Base-by-base conservation (phyloP, 2,797 vertebrate species). In the Acanthurus tractus region DNA sequence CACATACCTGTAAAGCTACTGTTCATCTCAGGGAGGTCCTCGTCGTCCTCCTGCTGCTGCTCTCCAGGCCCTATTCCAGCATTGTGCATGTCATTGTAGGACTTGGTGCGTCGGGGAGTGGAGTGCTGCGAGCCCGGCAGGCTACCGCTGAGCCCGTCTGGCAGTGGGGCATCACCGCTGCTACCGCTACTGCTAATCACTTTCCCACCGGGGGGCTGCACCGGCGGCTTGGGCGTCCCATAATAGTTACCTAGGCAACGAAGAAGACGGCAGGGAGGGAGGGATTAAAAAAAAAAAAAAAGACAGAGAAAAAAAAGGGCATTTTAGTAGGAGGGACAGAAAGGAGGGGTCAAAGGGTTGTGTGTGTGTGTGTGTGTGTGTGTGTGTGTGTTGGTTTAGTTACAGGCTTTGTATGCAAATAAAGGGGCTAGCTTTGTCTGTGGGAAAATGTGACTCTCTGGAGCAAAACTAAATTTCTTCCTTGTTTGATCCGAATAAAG, bases 51-150 rank as follows among this genome's bases (percentile, higher is more conserved):
- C 92, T 96, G 97, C 89, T 96, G 97, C 89, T 96, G 96, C 90
- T 98, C 97, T 42, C 95, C 87, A 68, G 96, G 95, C 93, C 93
- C 98, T 99, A 99, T 95, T 96, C 96, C 97, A 96, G 98, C 98
- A 98, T 99, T 97, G 96, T 98, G 97, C 98, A 99, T 99, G 94
- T 99, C 98, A 99, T 99, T 97, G 96, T 99, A 99, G 92, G 98
- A 99, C 95, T 99, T 99, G 92, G 94, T 93, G 93, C 98, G 96
- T 93, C 96, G 97, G 75, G 97, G 97, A 78, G 97, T 98, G 25
- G 96, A 96, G 93, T 97, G 95, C 94, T 96, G 97, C 80, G 96
- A 97, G 95, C 96, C 96, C 82, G 97, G 93, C 88, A 96, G 96
- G 92, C 97, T 96, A 94, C 88, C 50, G 70, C 88, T 93, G 90